Evolutionary conservation across 2,113 vertebrate genomes (phyloP).

Genomic region (Anser brachyrhynchus): DNA sequence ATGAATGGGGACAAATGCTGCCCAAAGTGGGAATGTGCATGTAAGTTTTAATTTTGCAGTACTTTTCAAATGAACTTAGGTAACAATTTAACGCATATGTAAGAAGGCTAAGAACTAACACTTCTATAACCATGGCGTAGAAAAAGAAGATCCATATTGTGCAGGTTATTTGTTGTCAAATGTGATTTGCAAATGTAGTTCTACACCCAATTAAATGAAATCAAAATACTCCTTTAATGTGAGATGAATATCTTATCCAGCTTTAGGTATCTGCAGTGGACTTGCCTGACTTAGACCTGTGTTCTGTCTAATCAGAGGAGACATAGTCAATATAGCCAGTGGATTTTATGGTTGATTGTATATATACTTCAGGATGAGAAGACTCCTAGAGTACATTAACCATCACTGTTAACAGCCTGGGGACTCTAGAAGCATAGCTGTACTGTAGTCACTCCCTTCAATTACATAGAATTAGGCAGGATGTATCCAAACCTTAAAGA

Average conservation of each 20-base stretch:
- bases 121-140: not conserved
- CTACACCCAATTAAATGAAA: not conserved
- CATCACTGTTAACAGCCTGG: fast-evolving
- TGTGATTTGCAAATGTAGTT: not conserved
- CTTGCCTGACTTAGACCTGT: not conserved
- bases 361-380: not conserved
- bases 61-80: not conserved
- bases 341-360: not conserved
- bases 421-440: not conserved
- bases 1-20: conserved; percentile 94
- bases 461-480: not conserved
- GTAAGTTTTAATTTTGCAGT: conserved; percentile 79
- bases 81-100: not conserved
- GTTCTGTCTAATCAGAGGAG: not conserved
- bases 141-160: not conserved
- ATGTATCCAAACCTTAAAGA: not conserved
- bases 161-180: not conserved
- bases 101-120: not conserved
- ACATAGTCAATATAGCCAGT: not conserved
- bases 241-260: not conserved
- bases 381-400: not conserved
- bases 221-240: not conserved
- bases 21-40: conserved; percentile 94
- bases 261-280: not conserved
- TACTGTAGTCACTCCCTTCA: not conserved